Evolutionary conservation across 2,888 invertebrate species (phyloP).

Genomic region (Cryptocephalus moraei): DNA sequence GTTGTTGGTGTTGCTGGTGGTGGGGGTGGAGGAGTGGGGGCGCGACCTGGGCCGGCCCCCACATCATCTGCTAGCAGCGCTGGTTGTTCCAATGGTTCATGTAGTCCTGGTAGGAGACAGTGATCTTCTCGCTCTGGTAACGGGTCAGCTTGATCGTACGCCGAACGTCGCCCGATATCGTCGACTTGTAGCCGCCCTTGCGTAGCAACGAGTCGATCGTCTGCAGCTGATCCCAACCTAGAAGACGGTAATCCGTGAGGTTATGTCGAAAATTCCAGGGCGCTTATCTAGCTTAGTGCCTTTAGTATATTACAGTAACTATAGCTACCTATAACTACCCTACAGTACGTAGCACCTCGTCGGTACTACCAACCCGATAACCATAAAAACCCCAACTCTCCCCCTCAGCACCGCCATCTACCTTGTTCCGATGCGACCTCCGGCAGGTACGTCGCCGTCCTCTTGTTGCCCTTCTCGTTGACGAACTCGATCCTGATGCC

Average conservation of each 20-base stretch:
- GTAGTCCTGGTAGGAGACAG: slow-evolving; percentile 80
- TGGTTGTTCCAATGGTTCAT: slow-evolving; percentile 53
- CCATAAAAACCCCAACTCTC: too few species aligned
- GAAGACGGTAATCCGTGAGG: too few species aligned
- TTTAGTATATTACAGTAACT: too few species aligned
- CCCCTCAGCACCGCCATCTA: too few species aligned
- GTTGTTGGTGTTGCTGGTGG: neutral
- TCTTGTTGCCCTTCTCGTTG: slow-evolving; percentile 85
- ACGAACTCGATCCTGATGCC: slow-evolving; percentile 97
- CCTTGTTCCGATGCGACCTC: slow-evolving; percentile 98
- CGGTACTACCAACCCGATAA: too few species aligned
- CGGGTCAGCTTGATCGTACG: slow-evolving; percentile 88
- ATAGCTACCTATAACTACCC: too few species aligned
- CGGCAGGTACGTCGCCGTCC: slow-evolving; percentile 96
- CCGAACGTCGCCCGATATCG: slow-evolving; percentile 78
- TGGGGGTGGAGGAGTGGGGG: slow-evolving; percentile 22
- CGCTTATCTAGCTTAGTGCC: too few species aligned
- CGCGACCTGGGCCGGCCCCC: slow-evolving; percentile 39
- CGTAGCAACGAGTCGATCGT: slow-evolving; percentile 95
- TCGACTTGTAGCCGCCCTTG: slow-evolving; percentile 93
- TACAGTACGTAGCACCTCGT: too few species aligned
- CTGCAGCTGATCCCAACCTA: slow-evolving; percentile 98
- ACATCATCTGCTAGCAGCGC: slow-evolving; percentile 63
- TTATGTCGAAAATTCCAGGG: too few species aligned
- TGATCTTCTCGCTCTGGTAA: slow-evolving; percentile 93